These are phyloP conservation scores for Entomyzon cyanotis DNA, from an alignment of 2,113 vertebrate species.

Conservation along the genomic window DNA sequence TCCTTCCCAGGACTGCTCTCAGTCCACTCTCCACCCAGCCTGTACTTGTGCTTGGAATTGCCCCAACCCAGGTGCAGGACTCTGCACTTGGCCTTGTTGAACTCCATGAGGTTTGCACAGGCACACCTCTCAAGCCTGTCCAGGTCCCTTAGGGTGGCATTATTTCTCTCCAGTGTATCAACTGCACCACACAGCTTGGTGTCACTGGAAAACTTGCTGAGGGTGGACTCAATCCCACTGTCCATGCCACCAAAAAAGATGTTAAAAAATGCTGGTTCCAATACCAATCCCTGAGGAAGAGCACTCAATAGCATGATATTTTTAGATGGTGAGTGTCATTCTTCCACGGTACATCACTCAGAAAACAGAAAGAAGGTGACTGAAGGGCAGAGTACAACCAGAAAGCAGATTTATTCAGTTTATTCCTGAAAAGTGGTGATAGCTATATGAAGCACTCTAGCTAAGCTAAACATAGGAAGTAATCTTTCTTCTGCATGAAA, in stretches of 20 bases:
- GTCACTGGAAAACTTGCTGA: neutral
- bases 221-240: neutral
- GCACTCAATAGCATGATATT: neutral
- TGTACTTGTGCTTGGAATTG: neutral
- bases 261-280: neutral
- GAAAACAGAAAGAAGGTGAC: neutral
- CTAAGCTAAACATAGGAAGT: neutral
- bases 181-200: neutral
- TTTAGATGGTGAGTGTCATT: neutral
- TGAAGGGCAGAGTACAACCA: neutral
- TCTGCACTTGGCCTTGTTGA: neutral
- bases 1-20: neutral
- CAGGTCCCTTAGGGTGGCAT: neutral
- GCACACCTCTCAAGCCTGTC: neutral
- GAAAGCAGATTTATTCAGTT: neutral
- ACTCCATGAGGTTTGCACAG: neutral
- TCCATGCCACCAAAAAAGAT: no score
- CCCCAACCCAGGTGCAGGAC: neutral
- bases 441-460: neutral
- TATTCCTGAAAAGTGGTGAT: neutral
- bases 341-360: neutral
- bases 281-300: neutral
- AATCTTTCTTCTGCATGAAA: neutral
- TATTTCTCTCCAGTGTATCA: accelerated
- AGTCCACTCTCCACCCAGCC: neutral